Conservation (phyloP, 2,113 vertebrate genomes). For the Prietella phreatophila region DNA sequence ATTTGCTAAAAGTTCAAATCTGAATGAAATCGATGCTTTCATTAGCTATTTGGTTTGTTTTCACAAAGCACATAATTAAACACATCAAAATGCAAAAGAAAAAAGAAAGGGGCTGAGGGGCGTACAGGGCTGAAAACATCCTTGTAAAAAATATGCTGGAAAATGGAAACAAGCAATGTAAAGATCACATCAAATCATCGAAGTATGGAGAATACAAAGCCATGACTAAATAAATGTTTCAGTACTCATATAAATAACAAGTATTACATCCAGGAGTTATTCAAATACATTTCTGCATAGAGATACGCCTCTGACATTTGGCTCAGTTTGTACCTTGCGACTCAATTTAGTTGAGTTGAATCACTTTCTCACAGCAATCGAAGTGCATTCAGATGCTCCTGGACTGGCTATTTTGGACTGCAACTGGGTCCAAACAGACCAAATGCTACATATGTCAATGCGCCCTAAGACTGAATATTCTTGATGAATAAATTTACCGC, state of each 20-base stretch:
- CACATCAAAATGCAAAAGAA: not conserved
- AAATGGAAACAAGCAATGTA: too few species aligned
- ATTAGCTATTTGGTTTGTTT: not conserved
- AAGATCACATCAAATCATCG: too few species aligned
- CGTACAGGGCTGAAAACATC: not conserved
- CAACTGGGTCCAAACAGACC: not conserved
- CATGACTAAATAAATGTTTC: not conserved
- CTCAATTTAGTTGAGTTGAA: not conserved
- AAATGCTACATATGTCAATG: not conserved
- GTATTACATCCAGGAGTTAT: not conserved
- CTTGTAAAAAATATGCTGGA: too few species aligned
- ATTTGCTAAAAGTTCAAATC: too few species aligned
- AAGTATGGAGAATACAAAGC: too few species aligned
- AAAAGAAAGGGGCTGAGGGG: not conserved
- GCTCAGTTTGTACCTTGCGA: not conserved
- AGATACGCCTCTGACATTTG: not conserved
- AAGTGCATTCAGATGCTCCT: not conserved
- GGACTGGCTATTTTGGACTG: not conserved
- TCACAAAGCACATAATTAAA: not conserved
- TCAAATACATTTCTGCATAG: not conserved
- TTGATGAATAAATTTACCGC: slow-evolving; percentile 71
- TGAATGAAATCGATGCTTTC: not conserved
- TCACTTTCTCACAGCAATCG: not conserved
- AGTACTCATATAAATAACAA: not conserved
- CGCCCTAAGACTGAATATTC: not conserved